phyloP scores from a whole-genome alignment of 2,797 vertebrate species.

The Alcedo atthis region DNA sequence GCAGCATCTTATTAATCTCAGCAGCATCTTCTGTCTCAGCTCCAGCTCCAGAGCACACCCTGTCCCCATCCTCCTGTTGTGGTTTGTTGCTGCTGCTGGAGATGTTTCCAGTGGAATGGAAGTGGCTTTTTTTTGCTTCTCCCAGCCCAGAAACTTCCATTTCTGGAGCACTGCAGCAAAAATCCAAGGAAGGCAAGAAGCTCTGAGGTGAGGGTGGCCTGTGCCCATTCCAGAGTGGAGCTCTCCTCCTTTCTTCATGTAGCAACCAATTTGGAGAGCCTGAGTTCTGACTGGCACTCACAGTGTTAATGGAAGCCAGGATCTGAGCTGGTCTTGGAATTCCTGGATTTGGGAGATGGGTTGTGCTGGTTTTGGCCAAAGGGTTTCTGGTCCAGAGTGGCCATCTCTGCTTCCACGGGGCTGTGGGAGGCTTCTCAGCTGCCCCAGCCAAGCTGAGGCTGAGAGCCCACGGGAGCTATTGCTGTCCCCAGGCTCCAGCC shows the following conservation, averaged over 20 bases:
- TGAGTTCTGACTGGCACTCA: background rate
- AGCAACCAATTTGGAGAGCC: background rate
- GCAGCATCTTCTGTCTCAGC: background rate
- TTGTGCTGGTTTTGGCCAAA: background rate
- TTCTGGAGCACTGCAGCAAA: background rate
- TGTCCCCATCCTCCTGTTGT: background rate
- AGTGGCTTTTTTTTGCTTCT: background rate
- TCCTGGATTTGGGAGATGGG: background rate
- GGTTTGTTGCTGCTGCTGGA: too few species aligned
- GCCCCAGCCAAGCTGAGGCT: background rate
- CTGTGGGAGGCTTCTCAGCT: background rate
- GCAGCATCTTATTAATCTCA: too few species aligned
- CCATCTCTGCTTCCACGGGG: background rate
- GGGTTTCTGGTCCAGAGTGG: background rate
- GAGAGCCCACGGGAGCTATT: background rate
- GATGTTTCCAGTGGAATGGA: background rate
- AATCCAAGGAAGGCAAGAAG: background rate
- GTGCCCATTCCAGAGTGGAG: accelerated
- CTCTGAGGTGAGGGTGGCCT: background rate
- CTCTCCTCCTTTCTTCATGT: background rate
- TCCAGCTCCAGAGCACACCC: background rate
- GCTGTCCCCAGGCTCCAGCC: background rate
- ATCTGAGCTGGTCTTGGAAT: too few species aligned
- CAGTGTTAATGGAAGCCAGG: background rate
- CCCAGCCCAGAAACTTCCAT: background rate